Evolutionary conservation across 2,888 invertebrate genomes (phyloP).

Genomic region (Coenonympha arcania): DNA sequence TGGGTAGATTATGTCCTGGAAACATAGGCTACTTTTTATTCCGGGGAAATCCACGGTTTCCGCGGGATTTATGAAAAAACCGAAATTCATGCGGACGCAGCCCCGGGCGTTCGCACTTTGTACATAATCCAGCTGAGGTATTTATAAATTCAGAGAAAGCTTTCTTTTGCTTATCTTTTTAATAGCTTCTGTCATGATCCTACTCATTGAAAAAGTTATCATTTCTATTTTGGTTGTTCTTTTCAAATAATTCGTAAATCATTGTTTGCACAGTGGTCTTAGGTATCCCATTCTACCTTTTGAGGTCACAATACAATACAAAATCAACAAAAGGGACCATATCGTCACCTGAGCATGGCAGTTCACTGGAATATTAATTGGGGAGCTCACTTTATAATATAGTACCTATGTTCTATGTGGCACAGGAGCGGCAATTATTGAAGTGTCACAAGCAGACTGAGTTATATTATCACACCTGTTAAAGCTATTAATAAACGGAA

Average conservation of each 20-base stretch:
- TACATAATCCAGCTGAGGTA: too few relatives aligned
- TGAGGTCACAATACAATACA: not conserved
- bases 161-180: not conserved
- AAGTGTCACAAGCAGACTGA: conserved; percentile 8
- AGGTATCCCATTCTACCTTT: not conserved
- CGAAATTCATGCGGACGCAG: too few relatives aligned
- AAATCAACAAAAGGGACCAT: not conserved
- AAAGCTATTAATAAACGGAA: not conserved
- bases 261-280: not conserved
- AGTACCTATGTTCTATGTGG: not conserved
- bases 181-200: not conserved
- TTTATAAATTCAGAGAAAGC: not conserved
- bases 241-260: too few relatives aligned
- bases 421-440: not conserved
- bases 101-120: too few relatives aligned
- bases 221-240: too few relatives aligned
- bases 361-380: conserved; percentile 10
- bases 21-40: too few relatives aligned
- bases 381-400: not conserved
- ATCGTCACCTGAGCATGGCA: conserved; percentile 4
- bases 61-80: too few relatives aligned
- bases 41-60: too few relatives aligned
- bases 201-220: too few relatives aligned
- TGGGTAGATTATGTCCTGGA: too few relatives aligned
- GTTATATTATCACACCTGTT: conserved; percentile 1